Conservation (phyloP, 2,888 invertebrate genomes). For the Amblyjoppa proteus region DNA sequence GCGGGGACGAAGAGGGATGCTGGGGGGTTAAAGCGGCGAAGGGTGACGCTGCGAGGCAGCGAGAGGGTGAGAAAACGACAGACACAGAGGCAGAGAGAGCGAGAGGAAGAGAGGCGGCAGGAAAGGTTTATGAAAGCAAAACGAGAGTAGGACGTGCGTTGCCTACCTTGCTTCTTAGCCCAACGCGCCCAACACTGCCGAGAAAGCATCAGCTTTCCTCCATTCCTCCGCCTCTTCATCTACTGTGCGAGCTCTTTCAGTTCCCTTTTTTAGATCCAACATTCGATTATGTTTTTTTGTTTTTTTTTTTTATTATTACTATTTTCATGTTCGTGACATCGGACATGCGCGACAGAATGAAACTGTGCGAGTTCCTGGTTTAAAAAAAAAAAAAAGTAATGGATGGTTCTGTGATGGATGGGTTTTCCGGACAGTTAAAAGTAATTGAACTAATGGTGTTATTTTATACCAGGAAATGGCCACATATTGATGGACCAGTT, state of each 20-base stretch:
- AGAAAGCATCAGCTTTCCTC: conserved; percentile 64
- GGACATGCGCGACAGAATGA: background rate
- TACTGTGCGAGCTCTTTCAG: conserved; percentile 69
- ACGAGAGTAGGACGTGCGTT: conserved; percentile 79
- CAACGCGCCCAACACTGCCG: conserved; percentile 39
- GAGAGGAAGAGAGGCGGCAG: conserved; percentile 68
- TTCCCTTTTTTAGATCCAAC: conserved; percentile 17
- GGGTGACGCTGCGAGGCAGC: conserved; percentile 47
- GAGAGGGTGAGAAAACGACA: conserved; percentile 25
- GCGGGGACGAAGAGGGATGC: conserved; percentile 42
- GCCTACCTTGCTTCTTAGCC: conserved; percentile 74
- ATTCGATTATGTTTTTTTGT: conserved; percentile 51
- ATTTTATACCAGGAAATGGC: background rate
- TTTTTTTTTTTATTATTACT: conserved; percentile 60
- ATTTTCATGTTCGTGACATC: background rate
- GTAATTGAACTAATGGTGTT: background rate
- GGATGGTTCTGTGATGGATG: background rate
- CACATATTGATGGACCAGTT: no score
- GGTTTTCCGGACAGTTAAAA: background rate
- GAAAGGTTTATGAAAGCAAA: conserved; percentile 80
- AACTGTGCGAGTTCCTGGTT: background rate
- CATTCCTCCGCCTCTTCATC: conserved; percentile 45
- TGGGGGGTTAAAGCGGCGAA: conserved; percentile 32
- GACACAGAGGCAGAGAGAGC: conserved; percentile 43
- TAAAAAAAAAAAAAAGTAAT: background rate